These are phyloP conservation scores for Salvelinus namaycush DNA, from an alignment of 2,113 vertebrate genomes.

Conservation along the genomic window DNA sequence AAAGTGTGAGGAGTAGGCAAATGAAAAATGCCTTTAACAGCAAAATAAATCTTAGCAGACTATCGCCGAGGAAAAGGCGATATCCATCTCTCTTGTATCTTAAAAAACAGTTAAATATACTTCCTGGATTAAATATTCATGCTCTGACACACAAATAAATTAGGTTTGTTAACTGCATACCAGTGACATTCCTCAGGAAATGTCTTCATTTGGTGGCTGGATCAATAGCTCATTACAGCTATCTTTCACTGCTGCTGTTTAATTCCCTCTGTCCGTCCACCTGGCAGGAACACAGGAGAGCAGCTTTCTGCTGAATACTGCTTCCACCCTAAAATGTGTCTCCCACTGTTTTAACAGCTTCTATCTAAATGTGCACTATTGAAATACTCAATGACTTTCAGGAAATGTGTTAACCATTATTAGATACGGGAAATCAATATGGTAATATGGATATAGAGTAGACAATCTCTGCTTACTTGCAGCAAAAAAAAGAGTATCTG, in stretches of 20 bases:
- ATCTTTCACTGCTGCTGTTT: conserved; percentile 53
- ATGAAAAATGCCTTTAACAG: no score
- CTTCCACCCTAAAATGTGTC: conserved; percentile 8
- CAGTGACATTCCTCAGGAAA: conserved; percentile 61
- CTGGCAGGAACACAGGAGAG: conserved; percentile 26
- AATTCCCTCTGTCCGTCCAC: conserved; percentile 48
- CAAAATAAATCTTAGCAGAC: no score
- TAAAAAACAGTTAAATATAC: neutral
- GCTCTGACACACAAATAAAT: conserved; percentile 56
- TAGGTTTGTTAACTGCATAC: conserved; percentile 51
- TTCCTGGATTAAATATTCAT: conserved; percentile 63
- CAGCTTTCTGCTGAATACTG: conserved; percentile 33
- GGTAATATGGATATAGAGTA: conserved; percentile 1
- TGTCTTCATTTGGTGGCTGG: conserved; percentile 72
- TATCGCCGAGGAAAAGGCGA: neutral
- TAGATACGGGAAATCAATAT: conserved; percentile 37
- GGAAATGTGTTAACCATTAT: conserved; percentile 14
- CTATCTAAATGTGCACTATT: conserved; percentile 8
- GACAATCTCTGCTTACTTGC: neutral
- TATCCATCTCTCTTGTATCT: neutral
- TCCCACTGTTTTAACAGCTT: conserved; percentile 37
- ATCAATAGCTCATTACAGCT: conserved; percentile 77
- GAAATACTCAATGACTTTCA: conserved; percentile 21
- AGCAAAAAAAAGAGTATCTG: neutral
- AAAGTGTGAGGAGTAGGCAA: no score